phyloP scores from a whole-genome alignment of 2,797 vertebrate genomes.

The Lepus oiostolus region DNA sequence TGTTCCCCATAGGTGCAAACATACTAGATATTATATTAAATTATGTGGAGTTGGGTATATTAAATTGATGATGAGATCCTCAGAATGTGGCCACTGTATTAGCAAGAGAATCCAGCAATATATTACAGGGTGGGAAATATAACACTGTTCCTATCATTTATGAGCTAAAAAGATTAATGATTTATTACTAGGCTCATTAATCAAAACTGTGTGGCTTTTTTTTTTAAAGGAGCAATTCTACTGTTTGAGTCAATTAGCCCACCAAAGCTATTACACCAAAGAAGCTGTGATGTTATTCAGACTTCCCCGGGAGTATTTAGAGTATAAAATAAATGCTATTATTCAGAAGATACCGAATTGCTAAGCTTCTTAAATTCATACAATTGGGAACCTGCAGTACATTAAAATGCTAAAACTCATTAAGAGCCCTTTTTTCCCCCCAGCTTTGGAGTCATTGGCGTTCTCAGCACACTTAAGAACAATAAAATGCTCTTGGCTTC shows the following conservation, averaged over 20 bases:
- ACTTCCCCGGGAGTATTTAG: conserved; percentile 87
- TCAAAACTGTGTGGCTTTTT: conserved; percentile 84
- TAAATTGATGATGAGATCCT: conserved; percentile 78
- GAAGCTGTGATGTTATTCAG: conserved; percentile 86
- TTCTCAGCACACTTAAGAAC: conserved; percentile 84
- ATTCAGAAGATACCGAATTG: conserved; percentile 89
- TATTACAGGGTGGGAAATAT: conserved; percentile 39
- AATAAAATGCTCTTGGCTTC: conserved; percentile 85
- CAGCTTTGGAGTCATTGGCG: conserved; percentile 85
- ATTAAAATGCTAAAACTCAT: conserved; percentile 90
- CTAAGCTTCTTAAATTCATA: conserved; percentile 90
- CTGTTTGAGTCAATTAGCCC: conserved; percentile 89
- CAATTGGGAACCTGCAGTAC: conserved; percentile 89
- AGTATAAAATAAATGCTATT: conserved; percentile 89
- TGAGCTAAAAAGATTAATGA: conserved; percentile 90
- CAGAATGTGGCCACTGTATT: conserved; percentile 76
- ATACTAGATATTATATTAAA: conserved; percentile 74
- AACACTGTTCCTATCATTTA: conserved; percentile 85
- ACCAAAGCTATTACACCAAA: conserved; percentile 87
- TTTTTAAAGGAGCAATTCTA: conserved; percentile 85
- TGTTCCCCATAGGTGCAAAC: conserved; percentile 44
- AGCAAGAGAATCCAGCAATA: conserved; percentile 80
- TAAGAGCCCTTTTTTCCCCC: conserved; percentile 85
- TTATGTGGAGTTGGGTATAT: conserved; percentile 59
- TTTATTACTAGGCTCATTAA: conserved; percentile 90